Evolutionary conservation across 2,113 vertebrate species (phyloP), one percentile per base, ranked within the genome.

Genomic region (Paradoxurus hermaphroditus): DNA sequence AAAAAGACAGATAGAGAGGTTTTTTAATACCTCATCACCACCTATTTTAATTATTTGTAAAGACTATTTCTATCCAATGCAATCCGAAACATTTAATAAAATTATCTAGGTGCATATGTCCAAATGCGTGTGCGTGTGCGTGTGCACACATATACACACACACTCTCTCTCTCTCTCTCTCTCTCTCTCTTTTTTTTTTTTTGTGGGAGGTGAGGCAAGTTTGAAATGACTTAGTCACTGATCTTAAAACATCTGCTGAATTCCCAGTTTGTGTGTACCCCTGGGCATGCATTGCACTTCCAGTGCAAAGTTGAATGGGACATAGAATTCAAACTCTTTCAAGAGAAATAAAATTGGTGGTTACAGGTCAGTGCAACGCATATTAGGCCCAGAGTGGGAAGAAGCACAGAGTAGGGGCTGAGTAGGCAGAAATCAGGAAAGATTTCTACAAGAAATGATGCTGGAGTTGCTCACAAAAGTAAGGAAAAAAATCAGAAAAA

Each of bases 21-120:
- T 79, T 68, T 78, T 29, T 56, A 88, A 75, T 7, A n/a, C 25
- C 15, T 62, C 0, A 10, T 81, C 49, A 78, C 53, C 34, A 31
- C 23, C 36, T 84, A 27, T 84, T 97, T 87, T 90, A 87, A 65
- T 93, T 89, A 92, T 75, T 87, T 94, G 16, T 85, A 46, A 73
- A 73, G 46, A 70, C 46, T 72, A 25, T 88, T 73, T 91, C 70
- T 83, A 83, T 39, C 14, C 49, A 10, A 62, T 62, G 1, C 75
- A 86, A 75, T 81, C 18, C 34, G 59, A 62, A 41, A 51, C 87
- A 72, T 13, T 34, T 86, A 73, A 63, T 59, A 83, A 89, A 72
- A 39, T 27, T 51, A n/a, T 53, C 59, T 81, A 86, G 18, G 6
- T 25, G 12, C 36, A 7, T 7, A 0, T 36, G 18, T 19, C 27